Evolutionary conservation across 2,888 invertebrate species (phyloP).

Genomic region (Oxytorus armatus): DNA sequence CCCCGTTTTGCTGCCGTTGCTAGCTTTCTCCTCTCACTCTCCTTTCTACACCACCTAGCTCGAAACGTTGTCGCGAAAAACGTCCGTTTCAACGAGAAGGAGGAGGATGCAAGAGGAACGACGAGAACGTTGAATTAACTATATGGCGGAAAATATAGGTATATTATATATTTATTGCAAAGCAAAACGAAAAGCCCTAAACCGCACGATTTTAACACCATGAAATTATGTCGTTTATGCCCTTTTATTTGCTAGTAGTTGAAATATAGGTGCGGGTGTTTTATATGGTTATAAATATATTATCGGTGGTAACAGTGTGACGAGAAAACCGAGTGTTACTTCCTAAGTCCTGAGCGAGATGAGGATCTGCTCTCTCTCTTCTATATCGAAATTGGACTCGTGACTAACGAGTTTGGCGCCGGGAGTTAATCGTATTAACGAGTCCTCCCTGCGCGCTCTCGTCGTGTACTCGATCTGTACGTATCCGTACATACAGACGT

Average conservation of each 20-base stretch:
- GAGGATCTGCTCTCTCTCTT: conserved; percentile 13
- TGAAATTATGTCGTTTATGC: too few relatives aligned
- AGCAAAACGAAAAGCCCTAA: too few relatives aligned
- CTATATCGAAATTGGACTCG: conserved; percentile 68
- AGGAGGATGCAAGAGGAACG: too few relatives aligned
- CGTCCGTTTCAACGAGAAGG: conserved; percentile 61
- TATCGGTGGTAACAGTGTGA: conserved; percentile 12
- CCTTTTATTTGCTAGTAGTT: not conserved
- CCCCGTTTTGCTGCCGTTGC: conserved; percentile 55
- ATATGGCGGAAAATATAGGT: conserved; percentile 32
- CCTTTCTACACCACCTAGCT: not conserved
- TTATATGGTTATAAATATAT: conserved; percentile 6
- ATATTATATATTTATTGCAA: conserved; percentile 21
- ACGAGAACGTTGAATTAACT: too few relatives aligned
- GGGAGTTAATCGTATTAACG: conserved; percentile 69
- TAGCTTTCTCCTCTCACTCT: too few relatives aligned
- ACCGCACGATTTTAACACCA: too few relatives aligned
- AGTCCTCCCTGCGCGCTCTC: conserved; percentile 46
- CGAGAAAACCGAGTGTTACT: conserved; percentile 48
- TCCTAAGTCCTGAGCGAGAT: conserved; percentile 60
- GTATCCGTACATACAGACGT: not conserved
- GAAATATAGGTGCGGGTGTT: conserved; percentile 17
- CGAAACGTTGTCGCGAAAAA: conserved; percentile 39
- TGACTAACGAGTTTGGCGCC: conserved; percentile 70
- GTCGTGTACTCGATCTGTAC: conserved; percentile 25